A percentile compares a stretch with the other conserved stretches of the same genome.
Conservation (phyloP, 2,797 vertebrate genomes). For the Syncerus caffer region DNA sequence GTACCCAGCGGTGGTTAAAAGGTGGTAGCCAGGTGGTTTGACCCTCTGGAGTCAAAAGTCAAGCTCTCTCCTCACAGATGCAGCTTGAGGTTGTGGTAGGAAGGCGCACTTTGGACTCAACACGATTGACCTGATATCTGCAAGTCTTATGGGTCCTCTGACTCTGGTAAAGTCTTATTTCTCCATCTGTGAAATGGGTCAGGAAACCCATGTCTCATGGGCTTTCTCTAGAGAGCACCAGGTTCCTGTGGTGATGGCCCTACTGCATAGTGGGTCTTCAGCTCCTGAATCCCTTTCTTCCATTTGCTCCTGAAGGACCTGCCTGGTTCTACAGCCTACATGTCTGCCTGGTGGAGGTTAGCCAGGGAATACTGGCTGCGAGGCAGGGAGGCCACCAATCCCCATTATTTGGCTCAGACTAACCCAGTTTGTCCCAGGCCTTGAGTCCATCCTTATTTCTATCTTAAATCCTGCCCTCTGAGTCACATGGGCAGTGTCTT, state of each 20-base stretch:
- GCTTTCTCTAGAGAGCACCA: background rate
- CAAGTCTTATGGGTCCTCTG: background rate
- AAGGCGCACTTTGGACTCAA: background rate
- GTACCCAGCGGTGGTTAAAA: background rate
- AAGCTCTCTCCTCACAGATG: background rate
- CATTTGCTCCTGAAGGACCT: background rate
- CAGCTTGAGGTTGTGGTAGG: fast-evolving
- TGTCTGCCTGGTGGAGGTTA: background rate
- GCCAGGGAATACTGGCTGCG: background rate
- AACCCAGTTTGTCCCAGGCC: background rate
- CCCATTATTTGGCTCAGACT: background rate
- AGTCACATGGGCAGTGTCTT: fast-evolving
- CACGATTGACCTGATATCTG: background rate
- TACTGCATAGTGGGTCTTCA: background rate
- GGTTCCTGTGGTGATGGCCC: background rate
- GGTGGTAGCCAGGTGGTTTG: background rate
- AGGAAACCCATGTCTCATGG: background rate
- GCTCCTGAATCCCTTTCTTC: background rate
- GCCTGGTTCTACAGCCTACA: fast-evolving
- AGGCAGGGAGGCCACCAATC: background rate
- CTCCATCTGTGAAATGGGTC: background rate
- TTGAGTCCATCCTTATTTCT: background rate
- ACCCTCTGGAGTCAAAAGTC: background rate
- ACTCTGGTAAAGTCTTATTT: background rate
- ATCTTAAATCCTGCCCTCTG: background rate